Percentiles rank a stretch among this genome's conserved stretches.
These are phyloP conservation scores for Odontamblyopus rebecca DNA, from an alignment of 2,797 vertebrate genomes.

Conservation along the genomic window DNA sequence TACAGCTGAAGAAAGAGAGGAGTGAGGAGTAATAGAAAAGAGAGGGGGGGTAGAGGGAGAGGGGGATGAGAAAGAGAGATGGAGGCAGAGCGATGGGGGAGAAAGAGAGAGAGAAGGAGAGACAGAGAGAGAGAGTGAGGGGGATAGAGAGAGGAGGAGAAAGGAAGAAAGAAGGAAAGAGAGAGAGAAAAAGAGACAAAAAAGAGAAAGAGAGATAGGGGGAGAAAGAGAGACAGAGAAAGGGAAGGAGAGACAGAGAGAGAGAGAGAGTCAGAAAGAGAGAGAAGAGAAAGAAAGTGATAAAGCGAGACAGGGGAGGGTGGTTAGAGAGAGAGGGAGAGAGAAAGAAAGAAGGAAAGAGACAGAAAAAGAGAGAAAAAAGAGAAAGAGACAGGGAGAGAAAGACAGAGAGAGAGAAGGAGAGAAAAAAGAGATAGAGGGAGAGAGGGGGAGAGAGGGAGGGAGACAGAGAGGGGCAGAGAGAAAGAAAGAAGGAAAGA, in stretches of 20 bases:
- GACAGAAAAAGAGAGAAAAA: background rate
- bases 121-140: too few species aligned
- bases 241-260: too few species aligned
- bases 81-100: background rate
- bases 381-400: background rate
- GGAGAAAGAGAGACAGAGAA: too few species aligned
- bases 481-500: too few species aligned
- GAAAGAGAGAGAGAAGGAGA: background rate
- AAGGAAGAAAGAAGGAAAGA: background rate
- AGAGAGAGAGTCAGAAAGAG: background rate
- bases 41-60: background rate
- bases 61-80: background rate
- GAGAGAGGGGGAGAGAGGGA: constrained; percentile 6
- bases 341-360: background rate
- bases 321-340: background rate
- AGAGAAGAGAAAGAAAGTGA: background rate
- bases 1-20: constrained; percentile 28
- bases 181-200: too few species aligned
- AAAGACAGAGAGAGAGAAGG: too few species aligned
- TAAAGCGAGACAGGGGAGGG: too few species aligned
- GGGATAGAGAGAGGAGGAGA: constrained; percentile 11
- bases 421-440: too few species aligned
- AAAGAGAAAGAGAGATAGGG: too few species aligned
- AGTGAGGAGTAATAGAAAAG: background rate
- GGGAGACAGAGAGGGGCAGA: too few species aligned